A percentile compares a stretch with the other conserved stretches of the same genome.
Evolutionary conservation across 2,797 vertebrate genomes (phyloP).

Genomic region (Pseudochirops cupreus): DNA sequence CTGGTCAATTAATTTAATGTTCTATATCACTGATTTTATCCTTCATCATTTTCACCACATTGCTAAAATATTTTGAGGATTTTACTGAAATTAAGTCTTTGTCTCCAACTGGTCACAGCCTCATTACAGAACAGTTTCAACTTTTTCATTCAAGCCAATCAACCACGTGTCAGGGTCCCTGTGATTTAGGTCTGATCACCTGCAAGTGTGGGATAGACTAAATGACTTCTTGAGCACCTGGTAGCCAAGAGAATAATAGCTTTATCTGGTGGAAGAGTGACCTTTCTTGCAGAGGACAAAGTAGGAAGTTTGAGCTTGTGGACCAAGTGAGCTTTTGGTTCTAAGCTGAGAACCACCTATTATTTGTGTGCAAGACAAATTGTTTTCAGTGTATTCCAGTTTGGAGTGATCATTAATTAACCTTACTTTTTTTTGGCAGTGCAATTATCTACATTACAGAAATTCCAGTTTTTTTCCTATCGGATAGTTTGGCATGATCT

Average conservation of each 20-base stretch:
- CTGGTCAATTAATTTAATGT: constrained; percentile 33
- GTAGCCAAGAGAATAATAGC: not conserved
- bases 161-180: not conserved
- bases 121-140: constrained; percentile 17
- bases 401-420: constrained; percentile 6
- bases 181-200: not conserved
- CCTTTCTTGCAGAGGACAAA: constrained; percentile 20
- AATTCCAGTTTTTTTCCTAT: constrained; percentile 33
- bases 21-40: constrained; percentile 6
- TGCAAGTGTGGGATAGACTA: not conserved
- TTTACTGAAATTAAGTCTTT: constrained; percentile 5
- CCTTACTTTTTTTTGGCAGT: constrained; percentile 32
- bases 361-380: not conserved
- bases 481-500: constrained; percentile 11
- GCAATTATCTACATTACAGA: not conserved
- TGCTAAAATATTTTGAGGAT: constrained; percentile 3
- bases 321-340: not conserved
- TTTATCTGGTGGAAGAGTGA: not conserved
- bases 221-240: not conserved
- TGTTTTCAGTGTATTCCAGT: constrained; percentile 23
- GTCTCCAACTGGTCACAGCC: not conserved
- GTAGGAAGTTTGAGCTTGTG: not conserved
- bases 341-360: constrained; percentile 10
- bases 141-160: not conserved
- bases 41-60: constrained; percentile 17